Evolutionary conservation across 2,797 vertebrate genomes (phyloP).

Genomic region (Lutjanus argentimaculatus): DNA sequence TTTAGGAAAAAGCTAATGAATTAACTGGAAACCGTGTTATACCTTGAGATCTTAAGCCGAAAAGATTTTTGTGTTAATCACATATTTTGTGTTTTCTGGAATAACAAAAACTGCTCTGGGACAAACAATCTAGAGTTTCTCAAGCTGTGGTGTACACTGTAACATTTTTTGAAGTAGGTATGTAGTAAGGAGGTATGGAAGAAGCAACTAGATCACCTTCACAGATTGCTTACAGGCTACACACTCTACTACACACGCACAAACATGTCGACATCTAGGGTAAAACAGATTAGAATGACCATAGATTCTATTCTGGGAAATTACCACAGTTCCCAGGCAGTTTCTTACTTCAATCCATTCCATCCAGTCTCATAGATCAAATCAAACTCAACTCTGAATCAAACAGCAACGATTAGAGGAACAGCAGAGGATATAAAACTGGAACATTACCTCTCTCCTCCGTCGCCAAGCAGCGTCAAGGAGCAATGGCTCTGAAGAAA

Average conservation of each 20-base stretch:
- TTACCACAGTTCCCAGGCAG: constrained; percentile 17
- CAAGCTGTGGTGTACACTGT: neutral
- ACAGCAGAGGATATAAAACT: constrained; percentile 39
- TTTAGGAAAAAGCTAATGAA: neutral
- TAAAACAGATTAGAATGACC: constrained; percentile 31
- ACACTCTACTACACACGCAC: constrained; percentile 2
- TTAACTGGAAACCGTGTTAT: neutral
- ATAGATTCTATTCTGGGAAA: constrained; percentile 39
- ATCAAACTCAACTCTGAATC: constrained; percentile 6
- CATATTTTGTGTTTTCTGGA: neutral
- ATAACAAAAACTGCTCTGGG: neutral
- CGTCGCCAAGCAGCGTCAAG: constrained; percentile 48
- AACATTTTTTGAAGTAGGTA: neutral
- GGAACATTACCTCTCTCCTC: constrained; percentile 67
- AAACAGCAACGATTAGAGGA: neutral
- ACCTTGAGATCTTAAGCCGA: neutral
- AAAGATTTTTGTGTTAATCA: neutral
- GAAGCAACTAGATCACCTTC: constrained; percentile 3
- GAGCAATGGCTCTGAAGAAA: constrained; percentile 56
- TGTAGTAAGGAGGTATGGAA: neutral
- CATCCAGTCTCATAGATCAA: neutral
- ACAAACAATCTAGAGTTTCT: neutral
- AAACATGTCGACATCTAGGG: constrained; percentile 22
- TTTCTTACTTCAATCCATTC: constrained; percentile 21
- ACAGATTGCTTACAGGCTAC: constrained; percentile 7